A percentile compares a stretch with the other conserved stretches of the same genome.
Conservation (phyloP, 2,113 vertebrate genomes). For the Hoplias malabaricus region DNA sequence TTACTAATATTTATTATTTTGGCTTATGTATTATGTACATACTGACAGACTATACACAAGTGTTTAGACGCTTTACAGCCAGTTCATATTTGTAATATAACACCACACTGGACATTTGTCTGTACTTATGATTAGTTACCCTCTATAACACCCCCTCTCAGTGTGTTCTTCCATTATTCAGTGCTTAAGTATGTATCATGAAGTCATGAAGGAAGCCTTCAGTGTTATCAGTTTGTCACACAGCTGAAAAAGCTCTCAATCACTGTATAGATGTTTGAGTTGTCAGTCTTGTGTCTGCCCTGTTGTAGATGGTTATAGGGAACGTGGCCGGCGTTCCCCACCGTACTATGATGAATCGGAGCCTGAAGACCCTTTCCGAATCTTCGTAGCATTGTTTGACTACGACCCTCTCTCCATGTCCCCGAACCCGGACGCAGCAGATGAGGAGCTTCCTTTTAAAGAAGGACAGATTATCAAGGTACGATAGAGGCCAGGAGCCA, state of each 20-base stretch:
- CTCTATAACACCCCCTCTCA: no score
- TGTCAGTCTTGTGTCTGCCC: slow-evolving; percentile 3
- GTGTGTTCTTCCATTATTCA: neutral
- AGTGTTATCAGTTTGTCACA: no score
- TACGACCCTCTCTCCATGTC: slow-evolving; percentile 96
- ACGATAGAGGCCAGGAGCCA: slow-evolving; percentile 3
- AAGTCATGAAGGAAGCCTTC: no score
- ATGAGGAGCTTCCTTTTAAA: slow-evolving; percentile 94
- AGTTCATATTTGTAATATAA: neutral
- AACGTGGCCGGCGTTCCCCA: slow-evolving; percentile 81
- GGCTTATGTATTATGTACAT: neutral
- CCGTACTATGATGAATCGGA: slow-evolving; percentile 89
- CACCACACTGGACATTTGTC: no score
- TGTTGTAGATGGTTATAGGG: slow-evolving; percentile 79
- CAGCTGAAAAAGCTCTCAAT: neutral
- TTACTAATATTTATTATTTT: no score
- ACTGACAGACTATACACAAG: neutral
- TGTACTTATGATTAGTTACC: no score
- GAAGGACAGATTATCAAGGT: slow-evolving; percentile 97
- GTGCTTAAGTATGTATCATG: neutral
- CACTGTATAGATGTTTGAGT: neutral
- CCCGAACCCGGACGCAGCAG: slow-evolving; percentile 91
- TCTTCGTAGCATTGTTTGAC: slow-evolving; percentile 95
- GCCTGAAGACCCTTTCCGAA: slow-evolving; percentile 82
- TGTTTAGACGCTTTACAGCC: no score